These are phyloP conservation scores for Thelaira solivaga DNA, from an alignment of 2,888 invertebrate genomes.

Conservation along the genomic window DNA sequence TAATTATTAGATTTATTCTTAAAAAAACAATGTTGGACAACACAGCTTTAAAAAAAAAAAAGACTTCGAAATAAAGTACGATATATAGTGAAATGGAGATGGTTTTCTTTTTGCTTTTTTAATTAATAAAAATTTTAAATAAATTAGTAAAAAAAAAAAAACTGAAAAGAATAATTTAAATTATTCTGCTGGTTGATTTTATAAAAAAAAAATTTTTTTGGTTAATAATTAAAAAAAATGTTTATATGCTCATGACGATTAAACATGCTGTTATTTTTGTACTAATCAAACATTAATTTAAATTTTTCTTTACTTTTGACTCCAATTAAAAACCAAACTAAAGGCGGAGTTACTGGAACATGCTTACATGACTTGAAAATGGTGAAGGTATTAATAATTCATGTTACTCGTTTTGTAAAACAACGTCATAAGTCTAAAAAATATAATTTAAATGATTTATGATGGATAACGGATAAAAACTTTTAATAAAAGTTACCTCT, in stretches of 20 bases:
- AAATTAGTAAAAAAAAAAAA: slow-evolving; percentile 30
- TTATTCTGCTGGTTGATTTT: slow-evolving; percentile 23
- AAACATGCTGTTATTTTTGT: slow-evolving; percentile 22
- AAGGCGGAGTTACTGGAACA: slow-evolving; percentile 8
- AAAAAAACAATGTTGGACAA: too few species aligned
- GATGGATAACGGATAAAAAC: too few species aligned
- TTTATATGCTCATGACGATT: slow-evolving; percentile 12
- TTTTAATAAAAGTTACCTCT: too few species aligned
- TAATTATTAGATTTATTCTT: too few species aligned
- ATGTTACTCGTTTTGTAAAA: too few species aligned
- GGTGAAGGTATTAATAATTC: background rate
- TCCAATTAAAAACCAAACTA: background rate
- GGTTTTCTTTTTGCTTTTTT: too few species aligned
- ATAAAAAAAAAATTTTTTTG: slow-evolving; percentile 1
- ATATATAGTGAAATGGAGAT: too few species aligned
- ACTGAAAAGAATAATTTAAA: background rate
- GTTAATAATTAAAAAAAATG: slow-evolving; percentile 15
- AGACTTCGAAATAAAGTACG: too few species aligned
- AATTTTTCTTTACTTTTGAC: background rate
- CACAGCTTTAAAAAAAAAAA: too few species aligned
- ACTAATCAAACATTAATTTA: background rate
- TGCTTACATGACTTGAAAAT: background rate
- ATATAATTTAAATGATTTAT: too few species aligned
- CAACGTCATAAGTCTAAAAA: too few species aligned
- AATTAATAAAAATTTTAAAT: slow-evolving; percentile 2